Evolutionary conservation across 2,113 vertebrate genomes (phyloP), one percentile per base, ranked within the genome.

Genomic region (Arothron firmamentum): DNA sequence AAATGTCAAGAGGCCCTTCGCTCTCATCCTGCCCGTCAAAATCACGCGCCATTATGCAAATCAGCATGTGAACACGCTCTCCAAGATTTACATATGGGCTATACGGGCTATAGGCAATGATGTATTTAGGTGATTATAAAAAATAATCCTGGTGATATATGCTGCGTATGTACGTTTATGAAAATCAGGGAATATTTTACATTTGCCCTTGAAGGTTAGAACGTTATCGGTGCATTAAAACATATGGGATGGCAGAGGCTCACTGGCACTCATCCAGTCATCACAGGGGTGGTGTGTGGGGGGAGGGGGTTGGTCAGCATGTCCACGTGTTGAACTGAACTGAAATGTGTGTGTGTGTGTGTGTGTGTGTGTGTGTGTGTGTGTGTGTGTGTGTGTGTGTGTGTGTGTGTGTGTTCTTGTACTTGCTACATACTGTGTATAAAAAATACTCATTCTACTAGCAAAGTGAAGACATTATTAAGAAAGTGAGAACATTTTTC

Each of bases 1-100:
- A 88, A 89, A 88, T 89, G 86, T 88, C 85, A 87, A 82, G 77
- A 73, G 84, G 74, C 86, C 81, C 74, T 68, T 84, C 65, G 76
- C 72, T 62, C 76, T 76, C 67, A 38, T 82, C 81, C 79, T 87
- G 81, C 78, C 78, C 75, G 81, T 85, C 85, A 88, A 86, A 88
- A 87, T 85, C 84, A 80, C 83, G 80, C 76, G 70, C 77, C 74
- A 87, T 88, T 90, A 88, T 90, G 87, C 80, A 87, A 88, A 90
- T 88, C 69, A 69, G 34, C 19, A 56, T 82, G 81, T 75, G 84
- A 86, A 85, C 82, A 86, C 69, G 81, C 68, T 75, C 60, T 77
- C 62, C 14, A 58, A 77, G 74, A 87, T 86, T 87, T 80, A 80
- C 82, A 85, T 79, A 77, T 64, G 56, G 47, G 14, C 80, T 73